These are phyloP conservation scores for Pseudomyrmex dendroicus DNA, from an alignment of 1,140 invertebrate genomes.

Conservation along the genomic window DNA sequence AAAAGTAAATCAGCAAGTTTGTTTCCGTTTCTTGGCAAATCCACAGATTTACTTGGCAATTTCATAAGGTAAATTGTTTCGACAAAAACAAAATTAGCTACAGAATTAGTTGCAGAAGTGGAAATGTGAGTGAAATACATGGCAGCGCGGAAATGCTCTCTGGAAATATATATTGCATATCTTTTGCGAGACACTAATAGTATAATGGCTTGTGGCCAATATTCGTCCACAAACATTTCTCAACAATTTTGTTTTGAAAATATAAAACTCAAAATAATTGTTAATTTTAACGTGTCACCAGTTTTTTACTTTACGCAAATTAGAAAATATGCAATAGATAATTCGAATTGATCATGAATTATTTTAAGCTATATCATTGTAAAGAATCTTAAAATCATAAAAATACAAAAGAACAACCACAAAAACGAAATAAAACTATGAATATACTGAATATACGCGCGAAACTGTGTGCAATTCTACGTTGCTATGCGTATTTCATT, in stretches of 20 bases:
- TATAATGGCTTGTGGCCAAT: slow-evolving; percentile 2
- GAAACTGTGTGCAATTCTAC: slow-evolving; percentile 32
- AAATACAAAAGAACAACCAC: slow-evolving; percentile 42
- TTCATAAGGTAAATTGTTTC: slow-evolving; percentile 19
- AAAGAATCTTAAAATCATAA: slow-evolving; percentile 28
- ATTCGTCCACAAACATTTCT: background rate
- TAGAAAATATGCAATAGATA: background rate
- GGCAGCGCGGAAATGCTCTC: slow-evolving; percentile 28
- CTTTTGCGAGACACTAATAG: slow-evolving; percentile 23
- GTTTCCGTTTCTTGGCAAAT: slow-evolving; percentile 26
- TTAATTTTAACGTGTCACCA: background rate
- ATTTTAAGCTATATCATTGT: slow-evolving; percentile 20
- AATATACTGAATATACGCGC: slow-evolving; percentile 8
- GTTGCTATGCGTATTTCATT: slow-evolving; percentile 57
- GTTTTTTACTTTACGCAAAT: background rate
- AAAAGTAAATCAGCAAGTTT: background rate
- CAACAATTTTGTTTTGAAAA: background rate
- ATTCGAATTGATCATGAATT: background rate
- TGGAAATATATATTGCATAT: slow-evolving; percentile 20
- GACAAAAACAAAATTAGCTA: background rate
- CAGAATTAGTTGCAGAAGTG: background rate
- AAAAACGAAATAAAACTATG: background rate
- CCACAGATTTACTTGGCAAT: slow-evolving; percentile 15
- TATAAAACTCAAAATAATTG: slow-evolving; percentile 5
- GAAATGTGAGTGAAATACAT: slow-evolving; percentile 39